A percentile compares a stretch with the other conserved stretches of the same genome.
These are phyloP conservation scores for Parnassius glacialis DNA, from an alignment of 2,888 invertebrate genomes.

Conservation along the genomic window DNA sequence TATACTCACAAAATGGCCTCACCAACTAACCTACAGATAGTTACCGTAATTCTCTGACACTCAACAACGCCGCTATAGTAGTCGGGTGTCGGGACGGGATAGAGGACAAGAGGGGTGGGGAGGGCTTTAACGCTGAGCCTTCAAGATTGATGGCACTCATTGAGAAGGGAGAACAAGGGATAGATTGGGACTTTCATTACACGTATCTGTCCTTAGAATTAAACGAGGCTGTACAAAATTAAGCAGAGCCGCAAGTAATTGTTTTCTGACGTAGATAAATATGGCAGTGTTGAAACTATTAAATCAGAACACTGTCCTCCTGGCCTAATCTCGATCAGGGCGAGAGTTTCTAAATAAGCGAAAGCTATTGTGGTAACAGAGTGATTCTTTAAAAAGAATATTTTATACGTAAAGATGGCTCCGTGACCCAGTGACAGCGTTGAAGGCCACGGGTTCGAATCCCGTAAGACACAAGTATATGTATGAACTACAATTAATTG, in stretches of 20 bases:
- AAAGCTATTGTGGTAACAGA: too few relatives aligned
- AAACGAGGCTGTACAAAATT: conserved; percentile 11
- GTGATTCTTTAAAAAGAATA: too few relatives aligned
- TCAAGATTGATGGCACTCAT: conserved; percentile 32
- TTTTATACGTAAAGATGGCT: too few relatives aligned
- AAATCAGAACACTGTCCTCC: too few relatives aligned
- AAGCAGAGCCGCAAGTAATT: conserved; percentile 11
- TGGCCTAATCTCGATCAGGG: too few relatives aligned
- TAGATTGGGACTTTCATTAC: conserved; percentile 29
- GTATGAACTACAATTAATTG: too few relatives aligned
- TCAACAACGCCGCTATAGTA: neutral
- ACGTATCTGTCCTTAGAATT: conserved; percentile 14
- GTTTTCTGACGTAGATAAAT: conserved; percentile 3
- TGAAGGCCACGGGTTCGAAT: too few relatives aligned
- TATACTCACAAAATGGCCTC: neutral
- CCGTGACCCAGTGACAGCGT: too few relatives aligned
- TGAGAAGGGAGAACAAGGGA: conserved; percentile 23
- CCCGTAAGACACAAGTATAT: too few relatives aligned
- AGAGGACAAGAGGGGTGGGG: neutral
- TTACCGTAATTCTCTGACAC: conserved; percentile 7
- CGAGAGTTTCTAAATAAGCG: too few relatives aligned
- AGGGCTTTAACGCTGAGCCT: conserved; percentile 22
- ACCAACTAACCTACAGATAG: conserved; percentile 1
- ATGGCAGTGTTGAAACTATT: neutral
- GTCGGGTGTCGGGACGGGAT: conserved; percentile 1